Conservation (phyloP, 92 coral and sea anemone genomes). For the Galaxea fascicularis region DNA sequence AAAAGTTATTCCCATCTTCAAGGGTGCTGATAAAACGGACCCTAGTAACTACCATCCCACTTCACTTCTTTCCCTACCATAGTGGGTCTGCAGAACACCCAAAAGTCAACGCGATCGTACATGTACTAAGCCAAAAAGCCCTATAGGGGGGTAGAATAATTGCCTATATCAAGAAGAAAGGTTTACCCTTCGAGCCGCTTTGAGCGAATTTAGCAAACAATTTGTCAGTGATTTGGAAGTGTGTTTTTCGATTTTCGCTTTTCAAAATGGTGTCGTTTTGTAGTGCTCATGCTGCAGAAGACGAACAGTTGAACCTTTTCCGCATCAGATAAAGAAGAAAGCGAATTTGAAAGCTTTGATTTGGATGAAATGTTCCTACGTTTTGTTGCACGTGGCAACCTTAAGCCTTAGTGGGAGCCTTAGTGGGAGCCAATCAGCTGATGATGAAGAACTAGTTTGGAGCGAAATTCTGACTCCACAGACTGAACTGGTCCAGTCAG, state of each 20-base stretch:
- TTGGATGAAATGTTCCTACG: slow-evolving; percentile 49
- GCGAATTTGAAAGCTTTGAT: slow-evolving; percentile 48
- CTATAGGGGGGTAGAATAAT: slow-evolving; percentile 22
- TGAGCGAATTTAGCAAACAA: neutral
- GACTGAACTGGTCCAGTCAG: slow-evolving; percentile 45
- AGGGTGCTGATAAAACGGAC: no score
- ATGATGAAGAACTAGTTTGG: slow-evolving; percentile 27
- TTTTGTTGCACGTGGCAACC: slow-evolving; percentile 50
- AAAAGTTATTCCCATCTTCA: no score
- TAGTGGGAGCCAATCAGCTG: slow-evolving; percentile 44
- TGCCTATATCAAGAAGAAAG: neutral
- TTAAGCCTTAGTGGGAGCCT: slow-evolving; percentile 1
- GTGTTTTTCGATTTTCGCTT: neutral
- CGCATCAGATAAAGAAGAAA: slow-evolving; percentile 53
- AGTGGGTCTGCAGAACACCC: slow-evolving; percentile 29
- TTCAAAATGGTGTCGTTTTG: slow-evolving; percentile 48
- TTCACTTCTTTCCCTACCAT: no score
- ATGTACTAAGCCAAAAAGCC: neutral
- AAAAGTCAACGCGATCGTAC: slow-evolving; percentile 13
- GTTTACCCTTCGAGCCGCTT: neutral
- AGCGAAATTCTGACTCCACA: slow-evolving; percentile 44
- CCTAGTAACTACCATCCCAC: no score
- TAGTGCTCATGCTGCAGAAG: slow-evolving; percentile 26
- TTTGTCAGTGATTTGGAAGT: slow-evolving; percentile 3
- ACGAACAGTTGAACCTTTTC: slow-evolving; percentile 41